These are phyloP conservation scores for Pollicipes pollicipes DNA, from an alignment of 1,140 invertebrate species.

Conservation along the genomic window DNA sequence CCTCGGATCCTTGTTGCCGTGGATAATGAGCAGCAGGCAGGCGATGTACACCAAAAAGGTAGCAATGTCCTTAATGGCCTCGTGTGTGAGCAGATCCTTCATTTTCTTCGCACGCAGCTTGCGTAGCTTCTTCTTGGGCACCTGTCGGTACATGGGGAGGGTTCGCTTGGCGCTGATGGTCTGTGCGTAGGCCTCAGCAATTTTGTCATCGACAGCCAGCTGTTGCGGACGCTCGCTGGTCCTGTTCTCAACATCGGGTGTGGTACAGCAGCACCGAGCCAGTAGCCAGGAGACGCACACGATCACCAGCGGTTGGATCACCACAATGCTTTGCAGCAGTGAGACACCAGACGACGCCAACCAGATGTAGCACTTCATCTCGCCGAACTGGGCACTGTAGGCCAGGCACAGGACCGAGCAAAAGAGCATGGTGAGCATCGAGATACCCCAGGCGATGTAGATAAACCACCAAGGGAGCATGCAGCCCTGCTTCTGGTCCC, in stretches of 20 bases:
- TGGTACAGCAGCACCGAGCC: not conserved
- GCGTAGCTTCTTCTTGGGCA: not conserved
- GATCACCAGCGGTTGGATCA: not conserved
- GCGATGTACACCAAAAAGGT: not conserved
- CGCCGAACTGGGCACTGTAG: not conserved
- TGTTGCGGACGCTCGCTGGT: not conserved
- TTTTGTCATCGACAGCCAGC: not conserved
- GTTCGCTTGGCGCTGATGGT: not conserved
- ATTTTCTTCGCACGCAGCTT: not conserved
- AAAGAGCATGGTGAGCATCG: not conserved
- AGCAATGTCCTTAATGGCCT: not conserved
- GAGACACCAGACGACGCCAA: not conserved
- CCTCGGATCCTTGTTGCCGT: not conserved
- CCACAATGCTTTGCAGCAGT: not conserved
- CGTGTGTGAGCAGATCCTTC: not conserved
- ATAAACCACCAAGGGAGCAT: not conserved
- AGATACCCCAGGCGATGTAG: not conserved
- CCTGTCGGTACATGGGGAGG: not conserved
- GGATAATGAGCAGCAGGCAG: not conserved
- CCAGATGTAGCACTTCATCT: not conserved
- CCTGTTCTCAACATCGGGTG: not conserved
- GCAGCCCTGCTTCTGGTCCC: not conserved
- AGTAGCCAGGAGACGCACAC: not conserved
- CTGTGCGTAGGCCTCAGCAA: not conserved
- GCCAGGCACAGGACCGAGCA: not conserved